phyloP scores from a whole-genome alignment of 37 sponge, comb jelly and placozoan species.

The Aplysina aerophoba region DNA sequence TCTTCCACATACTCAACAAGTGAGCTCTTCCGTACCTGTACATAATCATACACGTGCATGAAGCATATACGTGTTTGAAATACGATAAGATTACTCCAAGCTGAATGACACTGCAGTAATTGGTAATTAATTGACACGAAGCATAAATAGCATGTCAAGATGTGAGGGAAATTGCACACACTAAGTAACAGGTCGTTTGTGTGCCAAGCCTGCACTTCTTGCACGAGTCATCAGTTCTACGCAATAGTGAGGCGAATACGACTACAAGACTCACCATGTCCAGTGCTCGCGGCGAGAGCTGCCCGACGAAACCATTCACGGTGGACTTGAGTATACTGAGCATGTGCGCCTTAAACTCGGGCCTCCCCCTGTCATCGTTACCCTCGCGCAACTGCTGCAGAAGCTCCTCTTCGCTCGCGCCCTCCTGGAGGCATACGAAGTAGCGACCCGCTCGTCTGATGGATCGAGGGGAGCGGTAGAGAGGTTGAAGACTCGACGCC shows the following conservation, averaged over 20 bases:
- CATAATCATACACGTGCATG: too few relatives aligned
- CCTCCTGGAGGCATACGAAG: conserved; percentile 36
- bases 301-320: conserved; percentile 56
- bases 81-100: too few relatives aligned
- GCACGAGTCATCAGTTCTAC: too few relatives aligned
- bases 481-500: background rate
- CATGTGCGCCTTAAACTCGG: conserved; percentile 26
- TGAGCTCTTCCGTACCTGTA: conserved; percentile 3
- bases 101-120: too few relatives aligned
- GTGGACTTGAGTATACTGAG: conserved; percentile 16
- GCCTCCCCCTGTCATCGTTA: background rate
- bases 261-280: background rate
- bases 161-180: too few relatives aligned
- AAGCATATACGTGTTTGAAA: too few relatives aligned
- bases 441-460: conserved; percentile 23
- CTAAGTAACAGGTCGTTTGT: too few relatives aligned
- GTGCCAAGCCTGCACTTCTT: too few relatives aligned
- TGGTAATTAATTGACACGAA: too few relatives aligned
- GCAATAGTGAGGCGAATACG: too few relatives aligned
- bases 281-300: conserved; percentile 42
- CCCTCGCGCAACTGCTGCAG: background rate
- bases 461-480: conserved; percentile 18
- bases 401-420: conserved; percentile 36
- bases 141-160: too few relatives aligned
- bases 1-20: conserved; percentile 58